A percentile compares a stretch with the other conserved stretches of the same genome.
These are phyloP conservation scores for Oscheius sp. DNA, from an alignment of 2,888 invertebrate species.

Conservation along the genomic window DNA sequence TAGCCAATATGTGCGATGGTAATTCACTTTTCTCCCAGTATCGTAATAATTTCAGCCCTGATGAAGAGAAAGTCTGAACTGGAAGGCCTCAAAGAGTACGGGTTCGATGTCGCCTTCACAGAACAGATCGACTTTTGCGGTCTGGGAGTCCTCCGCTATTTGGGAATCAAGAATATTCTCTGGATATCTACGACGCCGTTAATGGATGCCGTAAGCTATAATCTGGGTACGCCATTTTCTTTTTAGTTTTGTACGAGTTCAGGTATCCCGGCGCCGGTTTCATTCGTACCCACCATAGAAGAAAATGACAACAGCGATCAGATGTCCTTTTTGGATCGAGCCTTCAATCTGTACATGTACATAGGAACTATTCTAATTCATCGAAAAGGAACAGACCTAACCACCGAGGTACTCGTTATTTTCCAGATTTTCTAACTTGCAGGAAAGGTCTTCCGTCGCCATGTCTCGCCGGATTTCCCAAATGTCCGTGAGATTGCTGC, in stretches of 20 bases:
- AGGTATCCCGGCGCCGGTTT: conserved; percentile 64
- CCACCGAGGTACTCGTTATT: conserved; percentile 42
- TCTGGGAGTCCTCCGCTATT: conserved; percentile 58
- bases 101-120: conserved; percentile 66
- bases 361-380: conserved; percentile 56
- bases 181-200: conserved; percentile 69
- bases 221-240: too few relatives aligned
- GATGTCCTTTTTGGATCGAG: conserved; percentile 64
- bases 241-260: too few relatives aligned
- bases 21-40: neutral
- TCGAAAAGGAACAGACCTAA: conserved; percentile 53
- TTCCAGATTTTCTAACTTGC: neutral
- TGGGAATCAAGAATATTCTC: conserved; percentile 63
- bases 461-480: conserved; percentile 59
- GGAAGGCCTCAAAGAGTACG: conserved; percentile 52
- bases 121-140: conserved; percentile 68
- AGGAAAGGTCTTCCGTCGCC: conserved; percentile 49
- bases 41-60: conserved; percentile 49
- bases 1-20: conserved; percentile 50
- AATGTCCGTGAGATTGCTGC: conserved; percentile 61
- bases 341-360: conserved; percentile 63
- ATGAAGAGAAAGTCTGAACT: conserved; percentile 56
- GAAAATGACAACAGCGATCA: conserved; percentile 62
- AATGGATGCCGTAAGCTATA: conserved; percentile 64
- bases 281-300: conserved; percentile 66